These are phyloP conservation scores for Drosophila lacertosa DNA, from an alignment of 1,140 invertebrate species.

Conservation along the genomic window DNA sequence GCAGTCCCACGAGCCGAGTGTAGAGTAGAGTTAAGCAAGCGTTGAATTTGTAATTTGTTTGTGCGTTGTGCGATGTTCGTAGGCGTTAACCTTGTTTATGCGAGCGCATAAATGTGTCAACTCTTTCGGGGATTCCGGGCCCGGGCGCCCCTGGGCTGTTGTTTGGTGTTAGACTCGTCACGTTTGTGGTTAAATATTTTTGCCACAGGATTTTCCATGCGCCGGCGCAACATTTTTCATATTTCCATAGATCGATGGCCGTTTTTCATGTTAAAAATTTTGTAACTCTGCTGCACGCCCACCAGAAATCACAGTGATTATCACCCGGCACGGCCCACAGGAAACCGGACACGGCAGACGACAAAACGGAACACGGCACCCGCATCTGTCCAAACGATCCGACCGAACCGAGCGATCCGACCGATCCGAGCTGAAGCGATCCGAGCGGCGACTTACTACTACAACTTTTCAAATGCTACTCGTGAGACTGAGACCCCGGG, in stretches of 20 bases:
- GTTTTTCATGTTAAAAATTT: constrained; percentile 45
- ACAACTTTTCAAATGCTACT: constrained; percentile 83
- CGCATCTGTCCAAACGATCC: constrained; percentile 45
- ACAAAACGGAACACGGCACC: constrained; percentile 32
- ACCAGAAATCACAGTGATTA: constrained; percentile 57
- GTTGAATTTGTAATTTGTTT: constrained; percentile 58
- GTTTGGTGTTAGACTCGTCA: constrained; percentile 67
- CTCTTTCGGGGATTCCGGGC: constrained; percentile 68
- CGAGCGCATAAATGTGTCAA: constrained; percentile 74
- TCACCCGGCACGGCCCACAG: constrained; percentile 50
- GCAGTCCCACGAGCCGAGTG: constrained; percentile 6
- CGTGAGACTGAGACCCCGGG: constrained; percentile 54
- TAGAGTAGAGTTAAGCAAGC: constrained; percentile 56
- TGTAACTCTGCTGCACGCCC: constrained; percentile 49
- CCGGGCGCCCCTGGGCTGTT: constrained; percentile 60
- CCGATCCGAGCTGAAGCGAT: constrained; percentile 48
- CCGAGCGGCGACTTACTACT: constrained; percentile 75
- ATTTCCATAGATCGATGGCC: constrained; percentile 12
- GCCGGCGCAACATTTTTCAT: constrained; percentile 63
- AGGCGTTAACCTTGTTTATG: constrained; percentile 77
- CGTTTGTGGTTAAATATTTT: constrained; percentile 77
- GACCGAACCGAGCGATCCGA: constrained; percentile 52
- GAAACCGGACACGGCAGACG: constrained; percentile 20
- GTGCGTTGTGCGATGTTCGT: constrained; percentile 34
- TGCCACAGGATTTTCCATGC: constrained; percentile 69